Conservation (phyloP, 2,797 vertebrate genomes). For the Chelon auratus region DNA sequence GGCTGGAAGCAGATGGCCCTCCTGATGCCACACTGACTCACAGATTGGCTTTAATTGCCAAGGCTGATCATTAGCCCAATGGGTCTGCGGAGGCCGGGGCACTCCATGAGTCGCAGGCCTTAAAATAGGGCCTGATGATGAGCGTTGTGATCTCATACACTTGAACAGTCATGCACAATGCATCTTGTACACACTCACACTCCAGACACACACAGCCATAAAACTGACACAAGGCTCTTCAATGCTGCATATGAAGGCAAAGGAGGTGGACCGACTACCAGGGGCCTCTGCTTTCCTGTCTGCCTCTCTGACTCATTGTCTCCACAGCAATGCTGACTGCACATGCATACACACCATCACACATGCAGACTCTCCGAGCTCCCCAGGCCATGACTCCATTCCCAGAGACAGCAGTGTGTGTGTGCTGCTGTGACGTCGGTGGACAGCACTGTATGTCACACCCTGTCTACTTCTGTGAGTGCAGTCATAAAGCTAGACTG, state of each 20-base stretch:
- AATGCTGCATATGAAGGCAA: constrained; percentile 45
- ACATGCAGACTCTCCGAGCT: constrained; percentile 46
- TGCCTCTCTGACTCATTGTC: constrained; percentile 66
- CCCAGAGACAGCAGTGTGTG: constrained; percentile 67
- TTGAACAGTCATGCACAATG: constrained; percentile 30
- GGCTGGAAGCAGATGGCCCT: constrained; percentile 82
- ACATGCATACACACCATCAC: constrained; percentile 29
- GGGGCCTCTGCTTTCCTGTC: constrained; percentile 44
- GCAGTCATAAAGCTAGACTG: constrained; percentile 48
- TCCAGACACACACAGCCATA: constrained; percentile 27
- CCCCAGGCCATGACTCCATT: constrained; percentile 61
- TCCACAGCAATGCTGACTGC: constrained; percentile 58
- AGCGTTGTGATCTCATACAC: constrained; percentile 56
- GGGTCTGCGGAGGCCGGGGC: constrained; percentile 69
- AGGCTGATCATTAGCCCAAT: constrained; percentile 80
- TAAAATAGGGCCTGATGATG: constrained; percentile 73
- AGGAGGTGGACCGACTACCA: constrained; percentile 41
- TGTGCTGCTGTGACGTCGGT: constrained; percentile 71
- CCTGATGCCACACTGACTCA: constrained; percentile 82
- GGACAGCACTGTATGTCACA: constrained; percentile 66
- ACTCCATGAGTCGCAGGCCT: constrained; percentile 69
- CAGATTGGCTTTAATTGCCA: constrained; percentile 83
- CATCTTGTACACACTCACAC: constrained; percentile 41
- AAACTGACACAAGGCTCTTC: constrained; percentile 49
- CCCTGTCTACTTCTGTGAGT: constrained; percentile 61